Conservation (phyloP, 2,888 invertebrate genomes). For the Lochmaea crataegi region DNA sequence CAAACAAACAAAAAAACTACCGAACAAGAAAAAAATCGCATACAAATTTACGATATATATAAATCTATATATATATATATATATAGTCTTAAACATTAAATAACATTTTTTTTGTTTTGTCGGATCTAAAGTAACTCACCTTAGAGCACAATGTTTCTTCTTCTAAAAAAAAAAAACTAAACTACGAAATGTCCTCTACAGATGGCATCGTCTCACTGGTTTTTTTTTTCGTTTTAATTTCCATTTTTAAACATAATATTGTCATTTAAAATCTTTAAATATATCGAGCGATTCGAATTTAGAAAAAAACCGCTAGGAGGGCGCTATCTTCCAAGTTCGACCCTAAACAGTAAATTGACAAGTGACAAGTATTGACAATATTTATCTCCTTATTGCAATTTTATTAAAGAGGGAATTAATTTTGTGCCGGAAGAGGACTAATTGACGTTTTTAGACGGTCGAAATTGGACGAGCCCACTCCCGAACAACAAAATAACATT, state of each 20-base stretch:
- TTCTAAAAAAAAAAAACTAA: conserved; percentile 32
- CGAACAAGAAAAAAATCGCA: conserved; percentile 32
- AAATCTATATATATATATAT: background rate
- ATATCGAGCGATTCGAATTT: conserved; percentile 6
- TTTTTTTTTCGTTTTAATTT: conserved; percentile 12
- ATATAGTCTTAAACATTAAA: conserved; percentile 56
- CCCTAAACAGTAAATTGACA: conserved; percentile 5
- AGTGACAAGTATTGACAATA: conserved; percentile 2
- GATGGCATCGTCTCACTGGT: conserved; percentile 50
- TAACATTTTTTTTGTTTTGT: conserved; percentile 51
- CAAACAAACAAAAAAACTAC: conserved; percentile 16
- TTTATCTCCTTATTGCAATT: background rate
- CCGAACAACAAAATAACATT: conserved; percentile 26
- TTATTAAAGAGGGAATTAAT: background rate
- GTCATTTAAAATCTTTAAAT: conserved; percentile 38
- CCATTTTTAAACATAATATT: conserved; percentile 41
- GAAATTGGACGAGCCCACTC: conserved; percentile 22
- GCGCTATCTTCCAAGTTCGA: conserved; percentile 22
- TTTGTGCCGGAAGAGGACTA: background rate
- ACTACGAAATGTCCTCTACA: conserved; percentile 41
- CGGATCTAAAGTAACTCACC: conserved; percentile 39
- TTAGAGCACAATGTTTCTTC: conserved; percentile 41
- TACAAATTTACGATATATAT: conserved; percentile 35
- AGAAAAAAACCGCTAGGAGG: background rate
- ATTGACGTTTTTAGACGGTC: conserved; percentile 9